A percentile compares a stretch with the other conserved stretches of the same genome.
These are phyloP conservation scores for Montipora capitata DNA, from an alignment of 92 coral and sea anemone genomes.

Conservation along the genomic window DNA sequence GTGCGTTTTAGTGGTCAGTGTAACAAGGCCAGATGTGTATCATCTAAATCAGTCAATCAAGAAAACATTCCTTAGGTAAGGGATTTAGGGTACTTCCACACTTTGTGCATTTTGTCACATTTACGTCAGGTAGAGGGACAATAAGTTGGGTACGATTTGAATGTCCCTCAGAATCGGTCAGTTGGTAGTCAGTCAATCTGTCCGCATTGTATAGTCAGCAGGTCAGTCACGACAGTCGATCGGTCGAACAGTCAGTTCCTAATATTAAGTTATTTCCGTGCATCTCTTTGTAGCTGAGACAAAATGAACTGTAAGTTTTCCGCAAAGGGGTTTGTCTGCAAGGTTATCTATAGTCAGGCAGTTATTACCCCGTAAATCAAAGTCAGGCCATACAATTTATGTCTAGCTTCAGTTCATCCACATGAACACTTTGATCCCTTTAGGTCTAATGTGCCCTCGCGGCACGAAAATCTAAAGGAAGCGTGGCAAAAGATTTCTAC, in stretches of 20 bases:
- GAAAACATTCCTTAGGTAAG: conserved; percentile 74
- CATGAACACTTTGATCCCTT: not conserved
- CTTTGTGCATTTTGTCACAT: not conserved
- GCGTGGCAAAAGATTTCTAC: conserved; percentile 35
- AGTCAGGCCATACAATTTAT: no score
- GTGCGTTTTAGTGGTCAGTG: conserved; percentile 64
- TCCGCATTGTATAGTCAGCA: not conserved
- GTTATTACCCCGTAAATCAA: not conserved
- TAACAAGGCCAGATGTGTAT: conserved; percentile 61
- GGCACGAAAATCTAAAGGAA: not conserved
- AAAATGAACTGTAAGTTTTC: no score
- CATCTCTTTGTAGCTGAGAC: no score
- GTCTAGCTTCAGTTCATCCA: not conserved
- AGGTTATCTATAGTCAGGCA: no score
- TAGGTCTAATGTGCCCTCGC: not conserved
- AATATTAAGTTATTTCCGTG: no score
- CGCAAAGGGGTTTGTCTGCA: no score
- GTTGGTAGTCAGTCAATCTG: no score
- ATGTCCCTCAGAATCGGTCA: no score
- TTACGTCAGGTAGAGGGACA: not conserved
- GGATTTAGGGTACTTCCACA: not conserved
- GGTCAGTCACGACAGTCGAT: not conserved
- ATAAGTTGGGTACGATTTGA: no score
- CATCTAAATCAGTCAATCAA: conserved; percentile 72
- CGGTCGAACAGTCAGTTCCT: not conserved